A percentile compares a stretch with the other conserved stretches of the same genome.
Evolutionary conservation across 1,140 invertebrate species (phyloP).

Genomic region (Meloidogyne hapla): DNA sequence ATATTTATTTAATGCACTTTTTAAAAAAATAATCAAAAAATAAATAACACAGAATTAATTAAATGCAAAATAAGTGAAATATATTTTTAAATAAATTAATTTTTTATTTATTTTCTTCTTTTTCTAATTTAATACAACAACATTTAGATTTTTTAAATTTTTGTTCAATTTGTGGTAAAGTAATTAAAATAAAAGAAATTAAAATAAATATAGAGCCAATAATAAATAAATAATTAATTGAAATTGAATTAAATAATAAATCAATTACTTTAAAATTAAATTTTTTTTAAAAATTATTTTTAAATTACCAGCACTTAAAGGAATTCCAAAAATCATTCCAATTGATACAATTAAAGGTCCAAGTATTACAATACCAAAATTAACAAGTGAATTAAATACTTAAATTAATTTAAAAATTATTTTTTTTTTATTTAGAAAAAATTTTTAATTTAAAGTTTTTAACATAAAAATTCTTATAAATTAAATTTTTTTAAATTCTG

Average conservation of each 20-base stretch:
- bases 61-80: too few relatives aligned
- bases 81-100: background rate
- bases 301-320: constrained; percentile 50
- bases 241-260: constrained; percentile 11
- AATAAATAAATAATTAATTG: constrained; percentile 44
- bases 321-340: constrained; percentile 60
- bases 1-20: too few relatives aligned
- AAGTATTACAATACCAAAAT: constrained; percentile 61
- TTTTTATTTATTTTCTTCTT: background rate
- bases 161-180: constrained; percentile 39
- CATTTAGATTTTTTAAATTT: background rate
- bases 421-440: too few relatives aligned
- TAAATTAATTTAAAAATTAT: background rate
- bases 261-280: background rate
- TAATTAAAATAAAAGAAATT: constrained; percentile 54
- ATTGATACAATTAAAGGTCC: constrained; percentile 56
- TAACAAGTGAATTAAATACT: constrained; percentile 63
- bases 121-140: background rate
- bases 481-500: too few relatives aligned
- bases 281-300: background rate
- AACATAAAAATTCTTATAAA: too few relatives aligned
- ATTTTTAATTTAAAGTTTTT: constrained; percentile 27
- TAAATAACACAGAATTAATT: too few relatives aligned
- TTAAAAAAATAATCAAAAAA: too few relatives aligned
- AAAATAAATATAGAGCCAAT: constrained; percentile 52